Percentiles rank a stretch among this genome's conserved stretches.
These are phyloP conservation scores for Ormyrus pomaceus DNA, from an alignment of 2,888 invertebrate genomes.

Conservation along the genomic window DNA sequence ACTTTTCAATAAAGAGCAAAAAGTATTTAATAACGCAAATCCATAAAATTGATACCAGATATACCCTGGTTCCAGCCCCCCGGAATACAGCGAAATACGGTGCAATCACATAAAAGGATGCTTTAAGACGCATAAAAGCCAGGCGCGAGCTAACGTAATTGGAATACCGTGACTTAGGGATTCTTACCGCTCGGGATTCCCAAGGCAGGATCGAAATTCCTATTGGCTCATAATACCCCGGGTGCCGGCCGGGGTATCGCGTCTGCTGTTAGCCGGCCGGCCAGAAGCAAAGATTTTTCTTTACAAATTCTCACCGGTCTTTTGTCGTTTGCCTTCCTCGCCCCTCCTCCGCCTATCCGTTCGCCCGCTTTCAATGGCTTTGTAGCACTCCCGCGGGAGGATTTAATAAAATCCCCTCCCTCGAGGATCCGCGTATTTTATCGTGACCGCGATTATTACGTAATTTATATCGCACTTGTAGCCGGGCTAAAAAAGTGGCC, in stretches of 20 bases:
- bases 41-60: too few relatives aligned
- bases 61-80: too few relatives aligned
- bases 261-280: background rate
- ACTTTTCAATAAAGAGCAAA: too few relatives aligned
- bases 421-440: background rate
- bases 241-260: background rate
- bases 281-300: conserved; percentile 24
- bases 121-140: background rate
- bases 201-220: conserved; percentile 15
- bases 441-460: conserved; percentile 9
- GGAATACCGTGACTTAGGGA: conserved; percentile 17
- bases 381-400: background rate
- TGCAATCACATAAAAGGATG: background rate
- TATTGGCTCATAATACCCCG: background rate
- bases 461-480: conserved; percentile 7
- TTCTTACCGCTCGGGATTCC: conserved; percentile 3
- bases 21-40: too few relatives aligned
- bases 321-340: background rate
- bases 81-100: background rate
- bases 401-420: conserved; percentile 19
- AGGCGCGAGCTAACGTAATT: conserved; percentile 1
- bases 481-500: too few relatives aligned
- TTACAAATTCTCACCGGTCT: conserved; percentile 21
- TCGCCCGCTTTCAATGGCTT: background rate
- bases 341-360: background rate